Conservation (phyloP, 2,113 vertebrate species). For the Scophthalmus maximus region DNA sequence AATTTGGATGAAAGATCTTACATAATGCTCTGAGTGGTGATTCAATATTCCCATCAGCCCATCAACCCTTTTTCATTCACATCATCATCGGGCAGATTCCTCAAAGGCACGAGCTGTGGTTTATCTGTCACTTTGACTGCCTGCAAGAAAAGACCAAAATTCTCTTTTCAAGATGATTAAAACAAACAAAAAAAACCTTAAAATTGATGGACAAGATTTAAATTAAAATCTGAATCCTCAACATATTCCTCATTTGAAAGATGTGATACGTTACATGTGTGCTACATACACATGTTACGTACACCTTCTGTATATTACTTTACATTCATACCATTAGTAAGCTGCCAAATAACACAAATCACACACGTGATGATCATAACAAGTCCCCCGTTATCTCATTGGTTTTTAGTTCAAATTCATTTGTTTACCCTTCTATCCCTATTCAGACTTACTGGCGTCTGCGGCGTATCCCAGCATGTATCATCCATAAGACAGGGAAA, state of each 20-base stretch:
- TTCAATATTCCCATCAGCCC: neutral
- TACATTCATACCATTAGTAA: too few relatives aligned
- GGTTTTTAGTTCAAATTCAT: too few relatives aligned
- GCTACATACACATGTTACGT: too few relatives aligned
- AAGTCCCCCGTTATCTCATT: neutral
- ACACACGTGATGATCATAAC: neutral
- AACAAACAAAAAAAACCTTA: neutral
- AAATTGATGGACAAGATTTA: too few relatives aligned
- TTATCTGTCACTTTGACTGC: neutral
- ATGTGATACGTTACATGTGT: too few relatives aligned
- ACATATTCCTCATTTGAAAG: neutral
- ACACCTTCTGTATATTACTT: too few relatives aligned
- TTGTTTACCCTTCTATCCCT: slow-evolving; percentile 13
- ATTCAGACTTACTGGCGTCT: neutral
- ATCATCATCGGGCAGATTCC: neutral
- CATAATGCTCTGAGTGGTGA: neutral
- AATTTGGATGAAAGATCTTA: neutral
- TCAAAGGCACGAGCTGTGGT: slow-evolving; percentile 49
- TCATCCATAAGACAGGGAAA: slow-evolving; percentile 10
- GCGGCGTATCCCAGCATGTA: slow-evolving; percentile 6
- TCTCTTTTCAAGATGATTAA: neutral
- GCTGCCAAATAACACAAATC: too few relatives aligned
- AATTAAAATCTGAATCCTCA: neutral
- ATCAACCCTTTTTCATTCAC: neutral
- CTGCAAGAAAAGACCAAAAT: slow-evolving; percentile 45